phyloP scores from a whole-genome alignment of 1,140 invertebrate genomes.

The Aphaenogaster floridana region DNA sequence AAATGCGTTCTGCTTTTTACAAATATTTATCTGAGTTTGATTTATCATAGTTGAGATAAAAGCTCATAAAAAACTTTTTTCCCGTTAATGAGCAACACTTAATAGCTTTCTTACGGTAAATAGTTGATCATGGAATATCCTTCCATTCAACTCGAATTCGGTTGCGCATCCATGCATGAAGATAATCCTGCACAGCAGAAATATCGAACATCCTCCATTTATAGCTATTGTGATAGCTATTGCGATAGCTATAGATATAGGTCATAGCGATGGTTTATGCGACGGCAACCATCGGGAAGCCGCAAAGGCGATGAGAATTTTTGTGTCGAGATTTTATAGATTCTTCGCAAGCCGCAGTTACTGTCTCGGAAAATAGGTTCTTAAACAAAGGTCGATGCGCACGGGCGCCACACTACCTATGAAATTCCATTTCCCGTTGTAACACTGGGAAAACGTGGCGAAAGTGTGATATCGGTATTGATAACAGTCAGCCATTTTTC shows the following conservation, averaged over 20 bases:
- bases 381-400: conserved; percentile 54
- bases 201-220: background rate
- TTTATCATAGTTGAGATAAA: background rate
- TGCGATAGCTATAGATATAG: background rate
- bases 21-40: background rate
- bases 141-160: background rate
- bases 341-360: conserved; percentile 16
- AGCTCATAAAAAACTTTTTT: background rate
- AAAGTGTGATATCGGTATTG: background rate
- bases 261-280: conserved; percentile 21
- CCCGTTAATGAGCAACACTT: background rate
- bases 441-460: background rate
- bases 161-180: background rate
- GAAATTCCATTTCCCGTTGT: conserved; percentile 43
- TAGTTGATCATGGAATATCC: background rate
- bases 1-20: background rate
- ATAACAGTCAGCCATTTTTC: conserved; percentile 29
- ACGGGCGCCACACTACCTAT: background rate
- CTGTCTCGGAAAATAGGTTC: conserved; percentile 62
- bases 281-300: background rate
- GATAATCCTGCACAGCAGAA: background rate
- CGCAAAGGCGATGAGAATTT: conserved; percentile 33
- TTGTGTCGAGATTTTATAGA: conserved; percentile 52
- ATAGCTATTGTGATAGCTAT: background rate
- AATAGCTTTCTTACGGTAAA: background rate